These are phyloP conservation scores for Diadromus collaris DNA, from an alignment of 2,888 invertebrate species.

Conservation along the genomic window DNA sequence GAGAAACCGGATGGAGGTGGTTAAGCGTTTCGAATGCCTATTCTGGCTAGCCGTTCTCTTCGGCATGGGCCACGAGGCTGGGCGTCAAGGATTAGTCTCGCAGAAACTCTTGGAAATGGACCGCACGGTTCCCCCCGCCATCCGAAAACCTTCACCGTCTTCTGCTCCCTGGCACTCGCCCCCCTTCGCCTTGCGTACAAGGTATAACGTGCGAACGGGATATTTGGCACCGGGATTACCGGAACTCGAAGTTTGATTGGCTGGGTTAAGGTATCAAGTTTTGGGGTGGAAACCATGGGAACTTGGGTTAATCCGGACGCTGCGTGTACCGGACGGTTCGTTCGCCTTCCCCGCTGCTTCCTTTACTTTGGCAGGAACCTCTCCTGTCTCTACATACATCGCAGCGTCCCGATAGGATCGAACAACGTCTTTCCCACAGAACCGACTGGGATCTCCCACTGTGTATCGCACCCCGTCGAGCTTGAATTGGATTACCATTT, in stretches of 20 bases:
- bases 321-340: slow-evolving; percentile 41
- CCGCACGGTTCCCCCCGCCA: neutral
- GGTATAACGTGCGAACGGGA: slow-evolving; percentile 72
- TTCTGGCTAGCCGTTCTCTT: slow-evolving; percentile 7
- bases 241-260: slow-evolving; percentile 79
- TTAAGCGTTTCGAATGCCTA: slow-evolving; percentile 1
- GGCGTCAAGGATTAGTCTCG: slow-evolving; percentile 45
- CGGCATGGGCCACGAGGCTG: slow-evolving; percentile 4
- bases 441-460: slow-evolving; percentile 6
- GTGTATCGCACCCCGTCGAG: neutral
- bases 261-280: slow-evolving; percentile 77
- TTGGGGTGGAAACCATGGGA: slow-evolving; percentile 64
- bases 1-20: neutral
- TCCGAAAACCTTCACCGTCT: slow-evolving; percentile 38
- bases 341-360: slow-evolving; percentile 34
- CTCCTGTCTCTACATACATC: neutral
- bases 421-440: slow-evolving; percentile 53
- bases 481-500: slow-evolving; percentile 51
- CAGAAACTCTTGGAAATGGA: slow-evolving; percentile 34
- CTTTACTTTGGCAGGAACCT: neutral
- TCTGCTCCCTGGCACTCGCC: neutral
- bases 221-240: slow-evolving; percentile 77
- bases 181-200: slow-evolving; percentile 13
- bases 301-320: slow-evolving; percentile 64
- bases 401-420: slow-evolving; percentile 42